Conservation (phyloP, 2,888 invertebrate genomes). For the Cotesia congregata region DNA sequence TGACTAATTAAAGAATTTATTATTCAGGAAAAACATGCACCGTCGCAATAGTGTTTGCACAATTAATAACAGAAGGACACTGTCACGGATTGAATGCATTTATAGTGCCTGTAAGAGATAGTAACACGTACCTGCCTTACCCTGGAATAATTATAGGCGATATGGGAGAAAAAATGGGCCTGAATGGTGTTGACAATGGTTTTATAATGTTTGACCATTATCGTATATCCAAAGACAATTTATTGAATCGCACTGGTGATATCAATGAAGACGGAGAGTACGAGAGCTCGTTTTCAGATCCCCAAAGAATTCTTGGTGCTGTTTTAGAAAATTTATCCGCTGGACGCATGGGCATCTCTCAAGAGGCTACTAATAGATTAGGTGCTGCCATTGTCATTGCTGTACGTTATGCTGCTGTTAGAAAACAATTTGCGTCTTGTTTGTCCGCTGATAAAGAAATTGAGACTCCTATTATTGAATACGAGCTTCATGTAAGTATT, state of each 20-base stretch:
- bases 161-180: conserved; percentile 92
- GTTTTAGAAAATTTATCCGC: conserved; percentile 89
- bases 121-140: conserved; percentile 81
- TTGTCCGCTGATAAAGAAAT: conserved; percentile 58
- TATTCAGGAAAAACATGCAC: conserved; percentile 83
- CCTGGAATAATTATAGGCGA: conserved; percentile 92
- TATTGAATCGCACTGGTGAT: conserved; percentile 91
- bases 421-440: conserved; percentile 80
- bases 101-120: conserved; percentile 87
- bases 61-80: conserved; percentile 83
- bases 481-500: conserved; percentile 81
- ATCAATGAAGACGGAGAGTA: conserved; percentile 90
- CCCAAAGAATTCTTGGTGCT: conserved; percentile 85
- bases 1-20: not conserved
- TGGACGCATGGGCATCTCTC: conserved; percentile 83
- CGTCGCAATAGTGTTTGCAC: conserved; percentile 90
- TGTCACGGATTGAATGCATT: conserved; percentile 92
- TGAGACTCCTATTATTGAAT: conserved; percentile 86
- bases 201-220: conserved; percentile 91
- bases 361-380: conserved; percentile 77
- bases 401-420: conserved; percentile 83
- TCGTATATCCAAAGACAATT: conserved; percentile 86
- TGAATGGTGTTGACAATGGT: conserved; percentile 94
- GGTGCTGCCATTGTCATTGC: conserved; percentile 83
- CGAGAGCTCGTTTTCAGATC: conserved; percentile 91